Evolutionary conservation across 2,113 vertebrate species (phyloP).

Genomic region (Struthio camelus): DNA sequence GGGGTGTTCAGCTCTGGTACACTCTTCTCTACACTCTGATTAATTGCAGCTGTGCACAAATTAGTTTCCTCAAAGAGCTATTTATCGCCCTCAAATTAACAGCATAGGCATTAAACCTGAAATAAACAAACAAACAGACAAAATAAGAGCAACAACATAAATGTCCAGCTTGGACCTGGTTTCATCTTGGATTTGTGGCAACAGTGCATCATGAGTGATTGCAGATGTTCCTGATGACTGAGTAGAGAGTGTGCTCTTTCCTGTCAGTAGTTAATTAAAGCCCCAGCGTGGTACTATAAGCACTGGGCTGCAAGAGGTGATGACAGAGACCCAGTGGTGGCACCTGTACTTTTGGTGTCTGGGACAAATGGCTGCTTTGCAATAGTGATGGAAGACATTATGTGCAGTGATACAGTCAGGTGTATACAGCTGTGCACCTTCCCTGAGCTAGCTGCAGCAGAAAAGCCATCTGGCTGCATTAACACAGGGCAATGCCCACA

Average conservation of each 20-base stretch:
- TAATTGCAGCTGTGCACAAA: constrained; percentile 65
- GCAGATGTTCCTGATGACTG: background rate
- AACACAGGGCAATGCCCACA: background rate
- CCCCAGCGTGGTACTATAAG: background rate
- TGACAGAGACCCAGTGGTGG: background rate
- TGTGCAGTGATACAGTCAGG: background rate
- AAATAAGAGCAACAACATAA: constrained; percentile 11
- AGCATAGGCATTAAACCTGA: constrained; percentile 42
- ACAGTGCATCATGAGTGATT: accelerated
- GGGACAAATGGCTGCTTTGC: background rate
- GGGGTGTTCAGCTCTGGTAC: constrained; percentile 26
- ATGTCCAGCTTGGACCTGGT: background rate
- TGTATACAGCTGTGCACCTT: background rate
- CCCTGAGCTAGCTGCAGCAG: background rate
- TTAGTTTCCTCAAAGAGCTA: constrained; percentile 65
- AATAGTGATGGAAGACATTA: background rate
- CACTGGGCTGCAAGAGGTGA: background rate
- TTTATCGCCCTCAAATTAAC: constrained; percentile 66
- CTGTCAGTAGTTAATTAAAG: constrained; percentile 38
- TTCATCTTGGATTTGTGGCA: background rate
- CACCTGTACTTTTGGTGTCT: background rate
- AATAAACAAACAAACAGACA: constrained; percentile 17
- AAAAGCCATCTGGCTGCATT: background rate
- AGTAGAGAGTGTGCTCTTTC: background rate
- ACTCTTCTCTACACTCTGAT: constrained; percentile 28